Conservation (phyloP, 2,113 vertebrate species). For the Epinephelus moara region DNA sequence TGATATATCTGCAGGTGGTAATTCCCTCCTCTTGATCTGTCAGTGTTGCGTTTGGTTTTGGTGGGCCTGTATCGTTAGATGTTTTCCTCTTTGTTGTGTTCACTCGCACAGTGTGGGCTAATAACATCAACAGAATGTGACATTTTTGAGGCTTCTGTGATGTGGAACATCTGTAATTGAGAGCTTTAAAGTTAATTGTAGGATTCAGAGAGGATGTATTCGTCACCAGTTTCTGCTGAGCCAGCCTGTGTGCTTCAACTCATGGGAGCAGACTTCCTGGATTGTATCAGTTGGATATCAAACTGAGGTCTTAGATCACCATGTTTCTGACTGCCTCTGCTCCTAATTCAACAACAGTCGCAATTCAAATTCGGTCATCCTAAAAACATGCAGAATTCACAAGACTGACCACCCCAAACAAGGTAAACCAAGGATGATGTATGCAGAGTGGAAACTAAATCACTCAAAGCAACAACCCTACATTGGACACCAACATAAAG, state of each 20-base stretch:
- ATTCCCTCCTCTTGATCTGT: slow-evolving; percentile 48
- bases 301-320: neutral
- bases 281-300: neutral
- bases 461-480: neutral
- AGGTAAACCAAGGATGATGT: neutral
- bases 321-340: neutral
- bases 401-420: neutral
- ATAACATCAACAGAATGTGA: slow-evolving; percentile 22
- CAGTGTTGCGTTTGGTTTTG: slow-evolving; percentile 35
- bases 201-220: slow-evolving; percentile 42
- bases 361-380: neutral
- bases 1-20: slow-evolving; percentile 62
- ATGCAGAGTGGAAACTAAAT: neutral
- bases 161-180: slow-evolving; percentile 45
- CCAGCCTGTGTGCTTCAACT: neutral
- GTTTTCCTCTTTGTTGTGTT: slow-evolving; percentile 36
- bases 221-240: slow-evolving; percentile 19
- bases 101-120: slow-evolving; percentile 10
- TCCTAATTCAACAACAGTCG: neutral
- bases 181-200: slow-evolving; percentile 54
- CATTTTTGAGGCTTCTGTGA: slow-evolving; percentile 57
- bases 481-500: neutral
- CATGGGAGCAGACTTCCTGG: slow-evolving; percentile 3
- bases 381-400: neutral
- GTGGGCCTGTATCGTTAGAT: slow-evolving; percentile 12